A percentile compares a stretch with the other conserved stretches of the same genome.
Evolutionary conservation across 2,113 vertebrate species (phyloP).

Genomic region (Raja brachyura): DNA sequence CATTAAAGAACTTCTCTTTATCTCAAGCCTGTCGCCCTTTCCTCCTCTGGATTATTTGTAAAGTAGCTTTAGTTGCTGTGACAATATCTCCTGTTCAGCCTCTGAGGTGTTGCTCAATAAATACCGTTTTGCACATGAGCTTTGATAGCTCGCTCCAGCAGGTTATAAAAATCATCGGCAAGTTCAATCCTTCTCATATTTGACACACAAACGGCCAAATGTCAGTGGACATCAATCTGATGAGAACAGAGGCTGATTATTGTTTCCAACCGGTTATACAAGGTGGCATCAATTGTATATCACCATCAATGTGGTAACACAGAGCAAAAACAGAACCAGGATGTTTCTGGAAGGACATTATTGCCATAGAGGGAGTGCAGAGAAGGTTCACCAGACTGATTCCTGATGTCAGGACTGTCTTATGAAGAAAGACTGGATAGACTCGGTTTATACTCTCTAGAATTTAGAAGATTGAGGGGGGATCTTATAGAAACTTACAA

Average conservation of each 20-base stretch:
- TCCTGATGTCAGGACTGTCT: no score
- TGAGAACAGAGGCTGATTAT: neutral
- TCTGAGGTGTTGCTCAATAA: neutral
- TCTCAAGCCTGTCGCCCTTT: neutral
- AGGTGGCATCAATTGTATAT: neutral
- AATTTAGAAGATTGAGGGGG: no score
- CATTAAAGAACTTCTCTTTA: neutral
- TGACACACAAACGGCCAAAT: neutral
- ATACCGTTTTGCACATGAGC: neutral
- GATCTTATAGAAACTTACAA: no score
- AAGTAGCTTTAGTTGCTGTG: neutral
- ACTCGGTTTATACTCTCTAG: no score
- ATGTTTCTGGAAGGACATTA: no score
- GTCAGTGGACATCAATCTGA: neutral
- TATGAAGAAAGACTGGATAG: no score
- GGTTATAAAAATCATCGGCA: neutral
- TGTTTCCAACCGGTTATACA: neutral
- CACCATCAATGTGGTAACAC: neutral
- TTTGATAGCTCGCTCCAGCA: no score
- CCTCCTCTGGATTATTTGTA: neutral
- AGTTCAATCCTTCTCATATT: neutral
- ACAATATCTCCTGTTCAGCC: neutral
- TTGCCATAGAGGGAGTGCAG: no score
- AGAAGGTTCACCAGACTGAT: no score
- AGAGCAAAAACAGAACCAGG: neutral